Conservation (phyloP, 2,888 invertebrate species). For the Ormyrus nitidulus region DNA sequence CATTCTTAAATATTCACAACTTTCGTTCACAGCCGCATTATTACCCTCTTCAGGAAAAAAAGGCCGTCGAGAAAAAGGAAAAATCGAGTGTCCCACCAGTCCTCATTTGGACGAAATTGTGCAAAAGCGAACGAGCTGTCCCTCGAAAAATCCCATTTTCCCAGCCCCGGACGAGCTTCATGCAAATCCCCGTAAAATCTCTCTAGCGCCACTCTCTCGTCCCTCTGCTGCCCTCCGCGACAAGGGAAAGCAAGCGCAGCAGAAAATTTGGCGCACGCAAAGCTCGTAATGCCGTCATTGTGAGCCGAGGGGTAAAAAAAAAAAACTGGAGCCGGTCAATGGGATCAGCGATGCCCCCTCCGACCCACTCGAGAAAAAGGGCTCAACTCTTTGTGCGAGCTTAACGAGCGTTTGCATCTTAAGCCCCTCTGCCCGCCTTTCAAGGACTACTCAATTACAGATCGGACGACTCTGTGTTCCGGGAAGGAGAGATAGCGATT, state of each 20-base stretch:
- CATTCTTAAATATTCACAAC: too few species aligned
- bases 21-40: too few species aligned
- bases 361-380: constrained; percentile 24
- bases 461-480: not conserved
- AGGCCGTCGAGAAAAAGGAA: not conserved
- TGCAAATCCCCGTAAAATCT: constrained; percentile 50
- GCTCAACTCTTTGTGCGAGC: constrained; percentile 61
- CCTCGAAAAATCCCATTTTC: not conserved
- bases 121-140: constrained; percentile 21
- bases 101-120: constrained; percentile 14
- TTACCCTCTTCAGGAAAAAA: too few species aligned
- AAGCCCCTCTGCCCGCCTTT: too few species aligned
- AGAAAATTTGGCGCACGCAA: constrained; percentile 34
- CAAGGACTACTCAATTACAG: constrained; percentile 31
- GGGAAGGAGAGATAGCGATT: too few species aligned
- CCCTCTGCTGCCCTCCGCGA: too few species aligned
- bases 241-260: constrained; percentile 31
- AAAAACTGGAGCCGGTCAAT: not conserved
- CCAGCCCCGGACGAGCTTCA: not conserved
- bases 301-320: constrained; percentile 26
- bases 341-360: not conserved
- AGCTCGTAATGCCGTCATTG: constrained; percentile 49
- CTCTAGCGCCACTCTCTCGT: constrained; percentile 18
- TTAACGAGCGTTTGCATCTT: constrained; percentile 35
- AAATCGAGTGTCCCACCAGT: not conserved